These are phyloP conservation scores for Magallana nippona DNA, from an alignment of 2,888 invertebrate genomes.

Conservation along the genomic window DNA sequence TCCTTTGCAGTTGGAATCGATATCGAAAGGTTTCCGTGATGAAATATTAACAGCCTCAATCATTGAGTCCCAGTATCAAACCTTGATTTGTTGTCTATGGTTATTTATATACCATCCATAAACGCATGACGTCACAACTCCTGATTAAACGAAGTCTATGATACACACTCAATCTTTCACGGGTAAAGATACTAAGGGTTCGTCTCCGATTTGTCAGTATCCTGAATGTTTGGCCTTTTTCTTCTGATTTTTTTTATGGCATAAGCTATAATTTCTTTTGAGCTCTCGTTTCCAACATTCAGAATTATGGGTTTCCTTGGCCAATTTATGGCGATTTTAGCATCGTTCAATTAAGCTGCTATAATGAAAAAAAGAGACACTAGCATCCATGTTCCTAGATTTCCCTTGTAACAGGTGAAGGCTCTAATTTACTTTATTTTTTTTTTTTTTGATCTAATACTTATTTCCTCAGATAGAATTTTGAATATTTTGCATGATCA, in stretches of 20 bases:
- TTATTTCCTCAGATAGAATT: no score
- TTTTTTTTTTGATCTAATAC: no score
- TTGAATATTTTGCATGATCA: no score
- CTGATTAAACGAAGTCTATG: not conserved
- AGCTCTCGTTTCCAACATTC: slow-evolving; percentile 3
- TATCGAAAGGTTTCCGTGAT: slow-evolving; percentile 23
- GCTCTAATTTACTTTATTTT: not conserved
- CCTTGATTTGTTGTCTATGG: not conserved
- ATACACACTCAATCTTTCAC: not conserved
- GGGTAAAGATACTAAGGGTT: not conserved
- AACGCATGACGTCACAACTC: not conserved
- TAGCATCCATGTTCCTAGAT: not conserved
- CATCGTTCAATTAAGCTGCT: slow-evolving; percentile 1
- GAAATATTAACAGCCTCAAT: slow-evolving; percentile 32
- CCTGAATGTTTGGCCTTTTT: not conserved
- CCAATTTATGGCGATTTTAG: slow-evolving; percentile 11
- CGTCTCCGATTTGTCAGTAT: not conserved
- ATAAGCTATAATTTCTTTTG: slow-evolving; percentile 11
- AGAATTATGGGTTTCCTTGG: not conserved
- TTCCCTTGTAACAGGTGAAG: not conserved
- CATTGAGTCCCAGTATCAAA: not conserved
- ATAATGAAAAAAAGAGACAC: not conserved
- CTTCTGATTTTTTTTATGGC: not conserved
- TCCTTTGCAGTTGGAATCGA: slow-evolving; percentile 26
- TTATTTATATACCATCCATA: slow-evolving; percentile 5